Percentiles rank a stretch among this genome's conserved stretches.
phyloP scores from a whole-genome alignment of 2,113 vertebrate genomes.

The Ameiurus melas region DNA sequence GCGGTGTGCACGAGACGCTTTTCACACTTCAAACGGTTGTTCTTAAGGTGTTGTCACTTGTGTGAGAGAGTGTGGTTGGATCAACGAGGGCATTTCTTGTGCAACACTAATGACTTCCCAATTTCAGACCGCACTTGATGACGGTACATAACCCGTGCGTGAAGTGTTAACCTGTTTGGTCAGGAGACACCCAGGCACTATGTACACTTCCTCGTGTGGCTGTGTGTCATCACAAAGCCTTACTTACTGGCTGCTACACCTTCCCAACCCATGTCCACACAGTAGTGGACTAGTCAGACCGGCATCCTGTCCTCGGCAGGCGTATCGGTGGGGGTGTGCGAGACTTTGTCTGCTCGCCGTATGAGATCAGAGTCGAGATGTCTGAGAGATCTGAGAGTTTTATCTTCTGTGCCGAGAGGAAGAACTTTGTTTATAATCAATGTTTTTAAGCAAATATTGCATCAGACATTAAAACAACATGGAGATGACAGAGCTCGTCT shows the following conservation, averaged over 20 bases:
- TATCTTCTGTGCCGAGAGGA: slow-evolving; percentile 43
- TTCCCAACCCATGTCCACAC: not conserved
- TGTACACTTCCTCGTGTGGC: not conserved
- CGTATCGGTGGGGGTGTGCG: not conserved
- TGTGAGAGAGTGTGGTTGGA: not conserved
- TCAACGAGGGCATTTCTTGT: not conserved
- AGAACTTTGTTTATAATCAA: not conserved
- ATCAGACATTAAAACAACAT: not conserved
- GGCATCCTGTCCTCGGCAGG: not conserved
- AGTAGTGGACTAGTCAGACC: not conserved
- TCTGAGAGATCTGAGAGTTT: slow-evolving; percentile 34
- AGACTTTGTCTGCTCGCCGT: not conserved
- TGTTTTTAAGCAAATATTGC: not conserved
- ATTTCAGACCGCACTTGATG: not conserved
- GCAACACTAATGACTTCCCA: slow-evolving; percentile 14
- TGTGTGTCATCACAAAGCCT: not conserved
- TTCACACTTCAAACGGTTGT: not conserved
- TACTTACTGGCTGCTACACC: not conserved
- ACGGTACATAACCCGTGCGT: not conserved
- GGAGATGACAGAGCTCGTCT: not conserved
- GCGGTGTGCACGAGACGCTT: not conserved
- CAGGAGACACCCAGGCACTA: not conserved
- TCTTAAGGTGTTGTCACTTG: not conserved
- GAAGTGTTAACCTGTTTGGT: slow-evolving; percentile 28
- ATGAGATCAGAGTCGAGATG: slow-evolving; percentile 42